These are phyloP conservation scores for Poecilia wingei DNA, from an alignment of 2,797 vertebrate genomes.

Conservation along the genomic window DNA sequence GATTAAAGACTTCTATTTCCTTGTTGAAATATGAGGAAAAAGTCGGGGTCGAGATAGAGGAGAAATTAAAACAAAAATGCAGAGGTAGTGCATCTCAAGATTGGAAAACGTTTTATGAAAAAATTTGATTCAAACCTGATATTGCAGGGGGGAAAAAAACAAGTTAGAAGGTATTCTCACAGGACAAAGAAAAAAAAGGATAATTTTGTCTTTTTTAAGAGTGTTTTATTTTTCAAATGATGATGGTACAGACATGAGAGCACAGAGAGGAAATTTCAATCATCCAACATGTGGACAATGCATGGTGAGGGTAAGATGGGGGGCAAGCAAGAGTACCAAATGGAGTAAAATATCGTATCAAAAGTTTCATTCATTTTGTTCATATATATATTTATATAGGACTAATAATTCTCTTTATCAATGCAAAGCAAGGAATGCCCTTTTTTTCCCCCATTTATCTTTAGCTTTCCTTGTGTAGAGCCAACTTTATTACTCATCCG, in stretches of 20 bases:
- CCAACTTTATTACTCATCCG: constrained; percentile 54
- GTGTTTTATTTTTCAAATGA: constrained; percentile 76
- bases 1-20: too few species aligned
- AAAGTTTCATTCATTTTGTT: constrained; percentile 73
- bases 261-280: constrained; percentile 53
- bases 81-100: not conserved
- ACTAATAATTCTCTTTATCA: constrained; percentile 82
- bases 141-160: too few species aligned
- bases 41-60: not conserved
- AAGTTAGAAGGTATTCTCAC: not conserved
- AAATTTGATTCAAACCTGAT: not conserved
- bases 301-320: constrained; percentile 21
- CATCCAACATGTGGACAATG: constrained; percentile 46
- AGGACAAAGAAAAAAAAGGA: not conserved
- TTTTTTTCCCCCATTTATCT: constrained; percentile 42
- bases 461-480: constrained; percentile 56
- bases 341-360: constrained; percentile 83
- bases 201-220: constrained; percentile 49
- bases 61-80: not conserved
- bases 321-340: constrained; percentile 85
- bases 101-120: not conserved
- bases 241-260: constrained; percentile 75
- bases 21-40: not conserved
- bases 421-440: constrained; percentile 82
- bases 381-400: constrained; percentile 83